Base-by-base conservation (phyloP, 2,113 vertebrate species). In the Erinaceus europaeus region DNA sequence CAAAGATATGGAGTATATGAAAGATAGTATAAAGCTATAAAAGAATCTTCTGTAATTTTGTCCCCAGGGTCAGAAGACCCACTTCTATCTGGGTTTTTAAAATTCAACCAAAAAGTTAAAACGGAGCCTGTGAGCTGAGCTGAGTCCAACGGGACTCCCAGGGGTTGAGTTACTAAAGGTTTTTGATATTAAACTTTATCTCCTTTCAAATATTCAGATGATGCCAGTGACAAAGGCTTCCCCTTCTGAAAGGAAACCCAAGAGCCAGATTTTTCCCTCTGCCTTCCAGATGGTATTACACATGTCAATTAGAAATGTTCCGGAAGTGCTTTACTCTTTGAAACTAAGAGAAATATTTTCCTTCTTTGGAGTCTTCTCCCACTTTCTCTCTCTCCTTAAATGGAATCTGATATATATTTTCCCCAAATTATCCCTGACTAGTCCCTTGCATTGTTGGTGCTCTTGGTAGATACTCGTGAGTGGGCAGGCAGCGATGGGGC, bases 251-350 rank as follows among this genome's bases (percentile, higher is more conserved):
- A 91, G 84, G 77, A 78, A 90, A 57, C 69, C 71, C 62, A 36
- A 78, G 72, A 80, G 77, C 87, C 81, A 91, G 59, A 34, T 72
- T 65, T 88, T 74, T 77, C 77, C 27, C 85, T 50, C 40, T 75
- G 64, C 69, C 68, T 85, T 89, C 92, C 95, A 96, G 94, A 93
- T 91, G 94, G 94, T 71, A 40, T 48, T 57, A 27, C 77, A 91
- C 81, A 79, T 81, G 92, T 69, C 21, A 0, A 77, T 71, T 36
- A 57, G 81, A 89, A 86, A 75, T 57, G 65, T 75, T 91, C 89
- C 57, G 93, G 74, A 94, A 91, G 55, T 4, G 8, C 69, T 85
- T 78, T 84, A 65, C 62, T 91, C 69, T 88, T 55, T 50, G 81
- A 53, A 82, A 76, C 84, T 55, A 38, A 79, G 42, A 78, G 77